These are phyloP conservation scores for Eptesicus fuscus DNA, from an alignment of 2,113 vertebrate genomes.

Conservation along the genomic window DNA sequence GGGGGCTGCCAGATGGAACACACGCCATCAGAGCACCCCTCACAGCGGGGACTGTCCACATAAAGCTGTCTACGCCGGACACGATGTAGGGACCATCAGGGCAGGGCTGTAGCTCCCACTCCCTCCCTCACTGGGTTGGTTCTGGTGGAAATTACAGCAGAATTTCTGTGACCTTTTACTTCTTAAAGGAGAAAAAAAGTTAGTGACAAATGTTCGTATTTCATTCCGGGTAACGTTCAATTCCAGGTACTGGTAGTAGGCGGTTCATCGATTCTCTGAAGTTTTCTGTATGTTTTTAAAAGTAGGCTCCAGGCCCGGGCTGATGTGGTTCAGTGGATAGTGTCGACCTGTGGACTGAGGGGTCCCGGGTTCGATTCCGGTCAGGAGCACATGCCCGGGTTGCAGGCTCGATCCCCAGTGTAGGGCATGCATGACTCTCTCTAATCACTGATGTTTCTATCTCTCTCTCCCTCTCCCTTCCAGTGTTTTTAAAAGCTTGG, in stretches of 20 bases:
- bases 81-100: rapidly evolving
- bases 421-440: no score
- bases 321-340: no score
- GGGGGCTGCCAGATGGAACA: rapidly evolving
- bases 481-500: neutral
- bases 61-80: rapidly evolving
- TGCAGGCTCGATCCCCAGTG: no score
- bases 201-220: no score
- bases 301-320: no score
- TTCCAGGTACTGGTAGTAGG: neutral
- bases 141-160: neutral
- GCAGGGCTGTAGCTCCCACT: neutral
- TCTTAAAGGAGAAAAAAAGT: neutral
- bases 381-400: no score
- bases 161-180: neutral
- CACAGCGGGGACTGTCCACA: rapidly evolving
- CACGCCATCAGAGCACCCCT: neutral
- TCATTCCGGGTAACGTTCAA: neutral
- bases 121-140: neutral
- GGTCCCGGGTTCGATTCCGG: no score
- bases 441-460: no score
- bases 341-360: no score
- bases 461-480: no score
- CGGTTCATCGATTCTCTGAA: neutral
- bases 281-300: neutral